Percentiles rank a stretch among this genome's conserved stretches.
Conservation (phyloP, 2,797 vertebrate species). For the Epinephelus awoara region DNA sequence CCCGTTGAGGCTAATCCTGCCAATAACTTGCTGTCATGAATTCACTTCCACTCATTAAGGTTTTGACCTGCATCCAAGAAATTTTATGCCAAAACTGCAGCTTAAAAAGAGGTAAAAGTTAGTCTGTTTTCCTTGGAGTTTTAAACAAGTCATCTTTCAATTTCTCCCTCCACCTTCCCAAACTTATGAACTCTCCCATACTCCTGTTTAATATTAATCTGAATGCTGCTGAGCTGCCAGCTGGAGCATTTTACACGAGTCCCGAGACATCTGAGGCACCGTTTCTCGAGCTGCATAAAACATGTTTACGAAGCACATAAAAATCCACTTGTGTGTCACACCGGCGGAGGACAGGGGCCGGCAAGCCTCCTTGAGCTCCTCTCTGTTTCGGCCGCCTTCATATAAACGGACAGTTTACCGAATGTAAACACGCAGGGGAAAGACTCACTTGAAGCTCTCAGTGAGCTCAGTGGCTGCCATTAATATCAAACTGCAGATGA, state of each 20-base stretch:
- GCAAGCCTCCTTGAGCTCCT: constrained; percentile 34
- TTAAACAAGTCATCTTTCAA: constrained; percentile 15
- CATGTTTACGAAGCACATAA: constrained; percentile 69
- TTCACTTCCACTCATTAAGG: constrained; percentile 8
- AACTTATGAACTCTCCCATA: constrained; percentile 44
- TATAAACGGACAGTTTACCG: constrained; percentile 57
- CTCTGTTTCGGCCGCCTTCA: constrained; percentile 31
- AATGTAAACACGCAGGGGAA: constrained; percentile 69
- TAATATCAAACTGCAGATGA: constrained; percentile 55
- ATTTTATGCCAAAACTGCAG: background rate
- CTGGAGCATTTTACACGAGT: constrained; percentile 48
- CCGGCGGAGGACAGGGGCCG: background rate
- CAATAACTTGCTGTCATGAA: constrained; percentile 3
- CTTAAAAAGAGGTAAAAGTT: constrained; percentile 14
- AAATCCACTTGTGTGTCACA: constrained; percentile 67
- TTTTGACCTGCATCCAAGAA: constrained; percentile 10
- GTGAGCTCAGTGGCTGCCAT: constrained; percentile 45
- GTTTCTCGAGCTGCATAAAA: constrained; percentile 47
- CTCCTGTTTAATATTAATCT: constrained; percentile 61
- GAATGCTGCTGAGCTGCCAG: constrained; percentile 28
- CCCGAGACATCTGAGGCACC: constrained; percentile 44
- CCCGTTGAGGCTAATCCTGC: background rate
- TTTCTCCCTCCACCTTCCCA: constrained; percentile 6
- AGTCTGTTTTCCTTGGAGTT: constrained; percentile 6
- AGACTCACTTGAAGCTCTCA: constrained; percentile 73